Evolutionary conservation across 2,113 vertebrate species (phyloP).

Genomic region (Sander vitreus): DNA sequence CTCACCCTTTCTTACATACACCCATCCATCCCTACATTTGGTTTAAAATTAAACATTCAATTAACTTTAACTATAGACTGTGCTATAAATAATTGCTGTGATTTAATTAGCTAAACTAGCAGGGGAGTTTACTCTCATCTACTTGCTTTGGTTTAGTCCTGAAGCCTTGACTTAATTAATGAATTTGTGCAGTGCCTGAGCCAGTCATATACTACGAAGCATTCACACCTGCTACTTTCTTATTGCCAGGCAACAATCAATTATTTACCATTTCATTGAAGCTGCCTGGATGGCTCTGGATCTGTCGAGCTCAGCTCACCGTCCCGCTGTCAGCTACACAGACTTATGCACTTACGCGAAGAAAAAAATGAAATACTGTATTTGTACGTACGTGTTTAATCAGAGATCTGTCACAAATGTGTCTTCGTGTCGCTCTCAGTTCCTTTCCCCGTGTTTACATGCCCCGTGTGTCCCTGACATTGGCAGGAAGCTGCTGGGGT

Average conservation of each 20-base stretch:
- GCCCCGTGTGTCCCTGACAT: slow-evolving; percentile 55
- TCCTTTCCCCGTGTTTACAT: slow-evolving; percentile 34
- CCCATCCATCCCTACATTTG: background rate
- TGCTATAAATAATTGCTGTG: slow-evolving; percentile 63
- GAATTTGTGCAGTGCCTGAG: slow-evolving; percentile 37
- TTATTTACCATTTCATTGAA: slow-evolving; percentile 73
- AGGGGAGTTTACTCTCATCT: slow-evolving; percentile 45
- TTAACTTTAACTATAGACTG: slow-evolving; percentile 39
- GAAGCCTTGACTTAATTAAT: slow-evolving; percentile 58
- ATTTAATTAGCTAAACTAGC: slow-evolving; percentile 61
- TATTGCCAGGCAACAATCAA: slow-evolving; percentile 63
- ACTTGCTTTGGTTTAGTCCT: slow-evolving; percentile 38
- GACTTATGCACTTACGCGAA: slow-evolving; percentile 4
- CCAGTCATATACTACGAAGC: slow-evolving; percentile 39
- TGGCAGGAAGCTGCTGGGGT: slow-evolving; percentile 55
- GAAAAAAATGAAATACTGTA: slow-evolving; percentile 28
- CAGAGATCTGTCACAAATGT: slow-evolving; percentile 44
- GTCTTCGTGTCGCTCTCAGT: slow-evolving; percentile 32
- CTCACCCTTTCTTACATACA: background rate
- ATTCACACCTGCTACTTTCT: slow-evolving; percentile 42
- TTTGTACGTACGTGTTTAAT: slow-evolving; percentile 46
- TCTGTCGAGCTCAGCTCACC: slow-evolving; percentile 37
- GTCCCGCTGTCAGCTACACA: slow-evolving; percentile 27
- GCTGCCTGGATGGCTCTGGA: slow-evolving; percentile 41
- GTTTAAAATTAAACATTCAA: slow-evolving; percentile 54